Percentiles rank a stretch among this genome's conserved stretches.
phyloP scores from a whole-genome alignment of 1,140 invertebrate genomes.

The Sitophilus oryzae region DNA sequence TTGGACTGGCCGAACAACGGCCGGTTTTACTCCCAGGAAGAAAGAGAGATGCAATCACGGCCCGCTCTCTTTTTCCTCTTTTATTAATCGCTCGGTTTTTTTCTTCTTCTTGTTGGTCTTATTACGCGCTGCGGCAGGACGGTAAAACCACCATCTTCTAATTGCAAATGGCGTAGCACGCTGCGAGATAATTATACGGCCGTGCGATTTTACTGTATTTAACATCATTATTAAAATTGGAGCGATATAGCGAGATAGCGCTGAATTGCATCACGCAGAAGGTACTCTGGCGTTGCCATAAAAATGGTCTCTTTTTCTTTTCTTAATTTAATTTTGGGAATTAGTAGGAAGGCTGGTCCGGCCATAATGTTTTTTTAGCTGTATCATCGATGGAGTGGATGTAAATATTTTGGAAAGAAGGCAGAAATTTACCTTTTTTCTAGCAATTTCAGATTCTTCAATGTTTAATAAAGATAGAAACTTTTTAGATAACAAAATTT shows the following conservation, averaged over 20 bases:
- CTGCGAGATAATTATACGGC: conserved; percentile 1
- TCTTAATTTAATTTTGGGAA: neutral
- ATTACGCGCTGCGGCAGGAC: neutral
- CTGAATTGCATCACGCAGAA: neutral
- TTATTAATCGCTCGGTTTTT: neutral
- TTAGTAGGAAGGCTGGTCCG: neutral
- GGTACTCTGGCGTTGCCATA: neutral
- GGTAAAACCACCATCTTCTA: conserved; percentile 28
- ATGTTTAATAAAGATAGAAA: no score
- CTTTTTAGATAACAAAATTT: no score
- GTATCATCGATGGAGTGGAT: no score
- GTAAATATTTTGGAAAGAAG: no score
- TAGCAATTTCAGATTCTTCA: no score
- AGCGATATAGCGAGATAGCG: neutral
- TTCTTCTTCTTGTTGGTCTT: neutral
- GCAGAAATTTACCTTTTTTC: no score
- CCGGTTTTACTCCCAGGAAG: neutral
- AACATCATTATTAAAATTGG: conserved; percentile 12
- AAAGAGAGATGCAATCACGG: neutral
- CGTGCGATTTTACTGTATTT: neutral
- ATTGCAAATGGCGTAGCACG: conserved; percentile 31
- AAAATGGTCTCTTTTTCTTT: neutral
- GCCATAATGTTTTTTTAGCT: no score
- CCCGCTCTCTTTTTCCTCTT: neutral
- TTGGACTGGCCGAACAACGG: neutral